Evolutionary conservation across 2,797 vertebrate genomes (phyloP).

Genomic region (Poeciliopsis turneri): DNA sequence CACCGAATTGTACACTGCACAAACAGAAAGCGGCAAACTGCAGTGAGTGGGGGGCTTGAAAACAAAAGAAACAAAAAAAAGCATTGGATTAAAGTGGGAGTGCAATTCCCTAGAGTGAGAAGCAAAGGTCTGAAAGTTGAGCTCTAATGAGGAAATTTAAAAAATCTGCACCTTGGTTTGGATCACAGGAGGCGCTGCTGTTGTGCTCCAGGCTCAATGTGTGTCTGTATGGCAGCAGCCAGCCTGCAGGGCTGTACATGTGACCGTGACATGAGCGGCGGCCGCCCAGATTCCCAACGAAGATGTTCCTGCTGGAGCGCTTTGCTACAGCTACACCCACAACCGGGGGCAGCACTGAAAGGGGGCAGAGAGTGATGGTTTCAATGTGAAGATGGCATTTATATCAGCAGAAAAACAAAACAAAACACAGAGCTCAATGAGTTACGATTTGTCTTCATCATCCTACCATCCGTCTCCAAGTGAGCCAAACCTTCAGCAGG

Average conservation of each 20-base stretch:
- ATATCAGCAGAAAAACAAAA: not conserved
- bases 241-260: conserved; percentile 89
- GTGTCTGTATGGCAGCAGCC: conserved; percentile 85
- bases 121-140: conserved; percentile 2
- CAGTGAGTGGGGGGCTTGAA: not conserved
- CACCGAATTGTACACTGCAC: conserved; percentile 82
- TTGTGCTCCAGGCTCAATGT: conserved; percentile 73
- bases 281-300: conserved; percentile 80
- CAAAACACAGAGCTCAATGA: not conserved
- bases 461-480: conserved; percentile 73
- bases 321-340: conserved; percentile 84
- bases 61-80: not conserved
- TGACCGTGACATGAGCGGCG: conserved; percentile 88
- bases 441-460: conserved; percentile 3
- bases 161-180: conserved; percentile 79
- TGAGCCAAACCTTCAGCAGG: conserved; percentile 64
- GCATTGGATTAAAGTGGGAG: not conserved
- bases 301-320: conserved; percentile 79
- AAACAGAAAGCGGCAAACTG: conserved; percentile 18
- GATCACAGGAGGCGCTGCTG: conserved; percentile 78
- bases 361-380: not conserved
- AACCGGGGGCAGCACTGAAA: conserved; percentile 77
- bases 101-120: not conserved
- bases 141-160: not conserved
- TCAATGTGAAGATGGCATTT: conserved; percentile 1